Evolutionary conservation across 2,888 invertebrate genomes (phyloP).

Genomic region (Ypsolopha scabrella): DNA sequence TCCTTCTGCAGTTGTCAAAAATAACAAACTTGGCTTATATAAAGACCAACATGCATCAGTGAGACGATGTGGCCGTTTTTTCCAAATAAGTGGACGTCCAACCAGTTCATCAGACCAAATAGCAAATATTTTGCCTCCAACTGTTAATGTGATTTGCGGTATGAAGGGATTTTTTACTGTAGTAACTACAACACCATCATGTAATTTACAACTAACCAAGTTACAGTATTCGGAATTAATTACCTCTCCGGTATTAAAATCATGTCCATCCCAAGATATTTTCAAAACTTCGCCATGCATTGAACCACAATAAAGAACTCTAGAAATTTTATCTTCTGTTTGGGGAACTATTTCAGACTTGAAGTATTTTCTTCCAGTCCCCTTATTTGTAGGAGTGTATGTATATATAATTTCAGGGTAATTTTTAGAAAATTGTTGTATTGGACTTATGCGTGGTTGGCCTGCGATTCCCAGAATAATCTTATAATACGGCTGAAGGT

Average conservation of each 20-base stretch:
- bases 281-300: constrained; percentile 54
- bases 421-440: constrained; percentile 55
- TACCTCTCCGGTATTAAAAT: constrained; percentile 71
- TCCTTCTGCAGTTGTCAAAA: constrained; percentile 79
- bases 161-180: constrained; percentile 73
- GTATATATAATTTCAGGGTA: constrained; percentile 37
- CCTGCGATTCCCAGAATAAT: constrained; percentile 56
- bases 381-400: constrained; percentile 32
- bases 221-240: constrained; percentile 72
- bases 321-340: constrained; percentile 33
- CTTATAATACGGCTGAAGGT: constrained; percentile 74
- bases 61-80: constrained; percentile 67
- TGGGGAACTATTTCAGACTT: constrained; percentile 35
- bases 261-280: constrained; percentile 76
- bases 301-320: constrained; percentile 42
- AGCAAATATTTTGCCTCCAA: constrained; percentile 81
- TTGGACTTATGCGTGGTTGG: constrained; percentile 37
- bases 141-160: constrained; percentile 72
- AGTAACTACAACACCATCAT: constrained; percentile 78
- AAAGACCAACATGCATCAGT: constrained; percentile 82
- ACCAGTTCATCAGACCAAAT: constrained; percentile 78
- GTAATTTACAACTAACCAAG: constrained; percentile 65
- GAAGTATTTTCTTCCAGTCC: constrained; percentile 52
- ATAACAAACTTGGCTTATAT: constrained; percentile 78
- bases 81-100: constrained; percentile 75